phyloP scores from a whole-genome alignment of 2,113 vertebrate genomes.

The Rhinoderma darwinii region DNA sequence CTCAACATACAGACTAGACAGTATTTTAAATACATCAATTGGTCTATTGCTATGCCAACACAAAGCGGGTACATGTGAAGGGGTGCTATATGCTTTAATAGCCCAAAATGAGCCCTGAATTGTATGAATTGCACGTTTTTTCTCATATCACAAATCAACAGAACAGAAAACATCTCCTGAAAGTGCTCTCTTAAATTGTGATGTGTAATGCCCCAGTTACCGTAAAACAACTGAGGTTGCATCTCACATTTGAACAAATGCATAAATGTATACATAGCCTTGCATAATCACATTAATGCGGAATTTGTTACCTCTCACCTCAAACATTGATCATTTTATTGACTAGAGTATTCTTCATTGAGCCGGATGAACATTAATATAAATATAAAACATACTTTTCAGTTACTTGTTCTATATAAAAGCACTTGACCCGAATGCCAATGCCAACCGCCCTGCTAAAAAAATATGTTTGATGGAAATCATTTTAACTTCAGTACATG shows the following conservation, averaged over 20 bases:
- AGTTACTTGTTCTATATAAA: neutral
- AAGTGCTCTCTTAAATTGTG: neutral
- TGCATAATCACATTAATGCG: neutral
- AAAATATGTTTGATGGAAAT: neutral
- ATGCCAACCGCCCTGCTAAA: neutral
- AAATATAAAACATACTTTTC: neutral
- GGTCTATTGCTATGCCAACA: too few relatives aligned
- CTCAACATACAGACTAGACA: too few relatives aligned
- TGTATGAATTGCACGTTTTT: neutral
- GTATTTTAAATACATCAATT: too few relatives aligned
- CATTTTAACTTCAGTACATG: too few relatives aligned
- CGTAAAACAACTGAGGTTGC: neutral
- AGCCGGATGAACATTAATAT: neutral
- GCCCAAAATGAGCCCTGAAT: neutral
- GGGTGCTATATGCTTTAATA: too few relatives aligned
- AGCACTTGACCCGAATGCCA: neutral
- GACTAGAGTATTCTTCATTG: neutral
- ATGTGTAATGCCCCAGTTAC: neutral
- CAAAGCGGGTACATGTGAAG: too few relatives aligned
- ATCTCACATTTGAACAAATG: neutral
- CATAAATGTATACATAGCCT: neutral
- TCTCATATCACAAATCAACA: neutral
- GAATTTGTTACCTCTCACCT: neutral
- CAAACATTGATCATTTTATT: neutral
- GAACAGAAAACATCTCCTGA: neutral